phyloP scores from a whole-genome alignment of 2,888 invertebrate genomes.

The Dendrolimus houi region DNA sequence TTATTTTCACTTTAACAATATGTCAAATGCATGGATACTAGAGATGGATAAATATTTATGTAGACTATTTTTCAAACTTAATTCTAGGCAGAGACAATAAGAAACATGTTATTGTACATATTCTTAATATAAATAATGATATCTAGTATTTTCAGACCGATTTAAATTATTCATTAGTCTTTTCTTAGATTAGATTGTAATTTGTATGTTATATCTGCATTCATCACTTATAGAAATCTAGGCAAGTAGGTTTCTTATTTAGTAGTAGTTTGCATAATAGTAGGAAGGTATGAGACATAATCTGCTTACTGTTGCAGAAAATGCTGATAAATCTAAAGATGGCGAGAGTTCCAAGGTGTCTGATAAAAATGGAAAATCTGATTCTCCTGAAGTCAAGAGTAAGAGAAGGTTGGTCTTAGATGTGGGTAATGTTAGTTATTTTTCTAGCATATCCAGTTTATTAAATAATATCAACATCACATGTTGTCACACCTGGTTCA shows the following conservation, averaged over 20 bases:
- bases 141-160: no score
- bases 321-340: conserved; percentile 40
- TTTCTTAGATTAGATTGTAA: no score
- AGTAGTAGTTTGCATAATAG: no score
- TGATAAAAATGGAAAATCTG: conserved; percentile 44
- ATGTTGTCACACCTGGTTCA: no score
- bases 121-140: no score
- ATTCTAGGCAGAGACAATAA: no score
- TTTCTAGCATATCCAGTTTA: background rate
- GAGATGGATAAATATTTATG: background rate
- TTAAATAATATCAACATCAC: background rate
- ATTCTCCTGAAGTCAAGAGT: conserved; percentile 38
- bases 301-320: conserved; percentile 22
- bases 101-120: no score
- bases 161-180: background rate
- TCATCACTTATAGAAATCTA: no score
- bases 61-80: no score
- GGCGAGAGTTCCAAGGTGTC: conserved; percentile 39
- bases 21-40: background rate
- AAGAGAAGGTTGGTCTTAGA: conserved; percentile 49
- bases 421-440: conserved; percentile 14
- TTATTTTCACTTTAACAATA: conserved; percentile 15
- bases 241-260: no score
- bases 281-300: no score
- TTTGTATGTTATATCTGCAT: background rate